Conservation (phyloP, 2,888 invertebrate genomes). For the Ectemnius continuus region DNA sequence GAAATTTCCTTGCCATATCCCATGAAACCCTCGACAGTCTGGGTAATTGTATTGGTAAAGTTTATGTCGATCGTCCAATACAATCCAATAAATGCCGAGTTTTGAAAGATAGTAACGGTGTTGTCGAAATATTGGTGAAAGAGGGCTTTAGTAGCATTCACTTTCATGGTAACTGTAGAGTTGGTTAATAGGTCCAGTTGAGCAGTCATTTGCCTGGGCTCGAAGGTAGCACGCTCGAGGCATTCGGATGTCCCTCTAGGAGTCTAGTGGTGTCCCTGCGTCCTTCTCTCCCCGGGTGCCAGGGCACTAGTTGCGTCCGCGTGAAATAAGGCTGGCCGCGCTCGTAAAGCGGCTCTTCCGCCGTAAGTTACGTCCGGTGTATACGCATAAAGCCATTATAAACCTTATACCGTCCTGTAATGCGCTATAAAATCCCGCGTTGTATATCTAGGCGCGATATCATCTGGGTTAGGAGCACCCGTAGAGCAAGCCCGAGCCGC, state of each 20-base stretch:
- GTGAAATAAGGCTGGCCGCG: conserved; percentile 65
- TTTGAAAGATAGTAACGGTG: no score
- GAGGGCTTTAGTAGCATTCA: conserved; percentile 28
- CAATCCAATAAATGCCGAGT: no score
- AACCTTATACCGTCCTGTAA: conserved; percentile 72
- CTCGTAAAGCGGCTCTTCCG: conserved; percentile 67
- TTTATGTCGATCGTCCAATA: no score
- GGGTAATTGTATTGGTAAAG: no score
- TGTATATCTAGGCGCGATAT: conserved; percentile 74
- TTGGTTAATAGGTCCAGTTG: conserved; percentile 36
- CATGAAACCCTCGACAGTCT: no score
- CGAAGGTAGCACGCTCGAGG: neutral
- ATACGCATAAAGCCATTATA: conserved; percentile 72
- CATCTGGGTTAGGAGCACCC: conserved; percentile 73
- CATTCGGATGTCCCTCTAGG: neutral
- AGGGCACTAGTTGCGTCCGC: conserved; percentile 34
- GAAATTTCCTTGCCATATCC: no score
- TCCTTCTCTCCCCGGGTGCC: conserved; percentile 9
- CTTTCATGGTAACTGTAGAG: conserved; percentile 22
- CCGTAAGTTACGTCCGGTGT: conserved; percentile 67
- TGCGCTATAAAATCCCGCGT: conserved; percentile 72
- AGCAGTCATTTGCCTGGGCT: neutral
- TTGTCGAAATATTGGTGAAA: conserved; percentile 40
- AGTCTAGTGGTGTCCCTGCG: conserved; percentile 18
- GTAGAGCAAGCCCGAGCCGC: conserved; percentile 44